A percentile compares a stretch with the other conserved stretches of the same genome.
Evolutionary conservation across 2,113 vertebrate genomes (phyloP).

Genomic region (Hypocryptadius cinnamomeus): DNA sequence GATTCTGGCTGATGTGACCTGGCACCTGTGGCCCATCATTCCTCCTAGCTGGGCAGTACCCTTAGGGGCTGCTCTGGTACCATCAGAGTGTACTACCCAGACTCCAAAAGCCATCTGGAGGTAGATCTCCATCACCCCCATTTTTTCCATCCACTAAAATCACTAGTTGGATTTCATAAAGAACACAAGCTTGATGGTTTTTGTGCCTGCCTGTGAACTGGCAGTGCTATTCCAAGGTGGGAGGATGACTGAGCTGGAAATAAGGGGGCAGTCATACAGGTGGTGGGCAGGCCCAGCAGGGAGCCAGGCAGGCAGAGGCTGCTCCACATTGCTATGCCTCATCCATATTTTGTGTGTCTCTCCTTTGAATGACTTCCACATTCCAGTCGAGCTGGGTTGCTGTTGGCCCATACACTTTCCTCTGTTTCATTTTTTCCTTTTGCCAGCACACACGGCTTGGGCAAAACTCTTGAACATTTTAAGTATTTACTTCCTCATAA

Average conservation of each 20-base stretch:
- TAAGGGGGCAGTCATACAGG: not conserved
- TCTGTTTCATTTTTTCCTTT: not conserved
- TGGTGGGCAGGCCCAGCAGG: not conserved
- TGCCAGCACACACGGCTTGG: not conserved
- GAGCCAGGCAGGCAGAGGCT: not conserved
- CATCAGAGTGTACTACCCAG: not conserved
- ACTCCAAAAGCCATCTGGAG: not conserved
- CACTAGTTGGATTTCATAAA: not conserved
- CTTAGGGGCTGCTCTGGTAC: not conserved
- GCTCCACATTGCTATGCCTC: not conserved
- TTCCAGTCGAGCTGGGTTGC: not conserved
- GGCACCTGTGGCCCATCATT: not conserved
- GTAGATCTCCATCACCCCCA: not conserved
- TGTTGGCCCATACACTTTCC: not conserved
- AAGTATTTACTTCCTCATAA: conserved; percentile 24
- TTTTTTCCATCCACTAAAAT: not conserved
- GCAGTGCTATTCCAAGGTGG: not conserved
- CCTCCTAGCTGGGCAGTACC: not conserved
- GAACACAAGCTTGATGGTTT: not conserved
- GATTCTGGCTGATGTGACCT: not conserved
- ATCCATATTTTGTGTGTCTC: not conserved
- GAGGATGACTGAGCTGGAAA: not conserved
- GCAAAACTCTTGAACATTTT: conserved; percentile 17
- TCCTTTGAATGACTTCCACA: not conserved
- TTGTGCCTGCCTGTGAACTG: accelerated